Evolutionary conservation across 2,113 vertebrate genomes (phyloP), one percentile per base, ranked within the genome.

Genomic region (Seriola rivoliana): DNA sequence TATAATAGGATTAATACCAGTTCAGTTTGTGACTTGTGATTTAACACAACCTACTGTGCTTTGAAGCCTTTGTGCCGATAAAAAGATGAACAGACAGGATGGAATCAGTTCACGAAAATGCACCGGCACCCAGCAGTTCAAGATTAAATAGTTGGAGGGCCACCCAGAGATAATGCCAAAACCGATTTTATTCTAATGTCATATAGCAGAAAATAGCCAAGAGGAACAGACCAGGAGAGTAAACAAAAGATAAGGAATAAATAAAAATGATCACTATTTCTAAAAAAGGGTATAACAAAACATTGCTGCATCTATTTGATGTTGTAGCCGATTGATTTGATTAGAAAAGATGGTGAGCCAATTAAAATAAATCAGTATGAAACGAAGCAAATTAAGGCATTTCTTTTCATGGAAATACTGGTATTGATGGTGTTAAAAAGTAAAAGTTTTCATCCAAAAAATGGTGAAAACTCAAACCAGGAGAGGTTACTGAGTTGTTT

Each of bases 11-110:
- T 73, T 83, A 75, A 75, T 58, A 34, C 0, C 0, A 54, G 42
- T 67, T 67, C 32, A 46, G 60, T 76, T 84, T 87, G 55, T 42
- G 68, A 48, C 57, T 79, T 54, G 58, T 34, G 64, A 44, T 67
- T 65, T 21, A 71, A 42, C 25, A 57, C 42, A 59, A 8, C 70
- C 42, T 11, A 23, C 82, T 82, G 68, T 75, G 81, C 83, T 81
- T 76, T 86, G 77, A 89, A 88, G 83, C 62, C 36, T 81, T 60
- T 17, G 34, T 11, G 16, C 62, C 19, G 13, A 62, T 75, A 75
- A 84, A 76, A 82, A 59, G 29, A 85, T 81, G 32, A 88, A 72
- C 36, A 78, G 71, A 89, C 25, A 82, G 65, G 4, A 66, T 82
- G 78, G 66, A 67, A 82, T 85, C 77, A 81, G 64, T 77, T 59